Percentiles rank a stretch among this genome's conserved stretches.
phyloP scores from a whole-genome alignment of 2,113 vertebrate genomes.

The Carollia perspicillata region DNA sequence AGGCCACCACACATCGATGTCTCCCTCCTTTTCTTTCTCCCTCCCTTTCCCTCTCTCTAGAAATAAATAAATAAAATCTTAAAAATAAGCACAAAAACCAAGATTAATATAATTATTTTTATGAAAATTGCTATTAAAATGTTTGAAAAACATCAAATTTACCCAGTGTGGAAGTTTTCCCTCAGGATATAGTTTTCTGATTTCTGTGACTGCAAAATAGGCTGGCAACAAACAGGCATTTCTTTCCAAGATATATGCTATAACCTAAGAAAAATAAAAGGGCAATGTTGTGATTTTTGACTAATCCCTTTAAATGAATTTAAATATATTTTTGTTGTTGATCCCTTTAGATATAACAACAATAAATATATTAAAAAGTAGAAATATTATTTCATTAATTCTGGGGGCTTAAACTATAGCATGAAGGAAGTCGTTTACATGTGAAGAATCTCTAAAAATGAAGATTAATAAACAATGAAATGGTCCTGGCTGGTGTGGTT shows the following conservation, averaged over 20 bases:
- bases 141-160: constrained; percentile 53
- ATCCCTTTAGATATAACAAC: not conserved
- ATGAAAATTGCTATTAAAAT: not conserved
- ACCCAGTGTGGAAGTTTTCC: constrained; percentile 98
- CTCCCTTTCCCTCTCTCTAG: too few species aligned
- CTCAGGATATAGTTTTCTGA: constrained; percentile 96
- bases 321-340: too few species aligned
- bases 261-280: constrained; percentile 85
- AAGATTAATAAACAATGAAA: constrained; percentile 23
- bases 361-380: not conserved
- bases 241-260: constrained; percentile 97
- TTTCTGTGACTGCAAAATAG: constrained; percentile 97
- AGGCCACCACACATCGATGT: too few species aligned
- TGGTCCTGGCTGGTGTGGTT: too few species aligned
- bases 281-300: not conserved
- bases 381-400: not conserved
- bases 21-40: too few species aligned
- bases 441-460: constrained; percentile 23
- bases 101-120: not conserved
- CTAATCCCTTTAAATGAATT: not conserved
- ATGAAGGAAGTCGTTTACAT: not conserved
- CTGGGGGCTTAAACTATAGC: not conserved
- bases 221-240: constrained; percentile 97
- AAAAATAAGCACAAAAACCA: constrained; percentile 2
- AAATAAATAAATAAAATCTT: too few species aligned